Base-by-base conservation (phyloP, 2,797 vertebrate species). In the Cynodonichthys magdalenae region DNA sequence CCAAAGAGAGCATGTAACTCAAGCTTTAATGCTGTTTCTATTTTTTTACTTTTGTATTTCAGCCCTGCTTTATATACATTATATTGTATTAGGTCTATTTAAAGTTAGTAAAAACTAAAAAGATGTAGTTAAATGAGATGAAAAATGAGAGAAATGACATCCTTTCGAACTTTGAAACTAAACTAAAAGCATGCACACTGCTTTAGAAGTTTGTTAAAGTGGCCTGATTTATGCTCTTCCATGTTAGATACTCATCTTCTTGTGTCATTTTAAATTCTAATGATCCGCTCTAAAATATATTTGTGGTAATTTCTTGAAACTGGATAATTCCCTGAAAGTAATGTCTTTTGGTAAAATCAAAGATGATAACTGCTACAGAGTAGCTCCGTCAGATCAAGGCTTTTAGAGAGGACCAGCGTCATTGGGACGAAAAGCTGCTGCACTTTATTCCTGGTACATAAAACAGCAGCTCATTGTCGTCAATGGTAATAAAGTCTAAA, bases 381-480 rank as follows among this genome's bases (percentile, higher is more conserved):
- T 28, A n/a, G 52, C 53, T 46, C 34, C 19, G 53, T 59, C 41
- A 50, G 45, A 69, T 76, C 62, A 80, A 75, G 70, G 63, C 65
- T 56, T 29, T 74, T 24, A 41, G 34, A 48, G 63, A 51, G 27
- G n/a, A 61, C 41, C 45, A 61, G 56, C 31, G 15, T 56, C 51
- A 15, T 12, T 10, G 0, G 47, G 66, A 68, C 67, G 24, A 31
- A 60, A 81, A 67, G 56, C 61, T 41, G 66, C 15, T 18, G 39
- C 54, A 58, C 47, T 74, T 60, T 59, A 65, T 74, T 55, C 69
- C 49, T 0, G 44, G 20, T 39, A 10, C 41, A 52, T 53, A 17
- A 59, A 56, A 68, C n/a, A 59, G 42, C 27, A 15, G 52, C 55
- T 58, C 28, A 20, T 39, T 69, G 59, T 71, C 59, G 45, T 66